phyloP scores from a whole-genome alignment of 2,113 vertebrate species.

The Heliornis fulica region DNA sequence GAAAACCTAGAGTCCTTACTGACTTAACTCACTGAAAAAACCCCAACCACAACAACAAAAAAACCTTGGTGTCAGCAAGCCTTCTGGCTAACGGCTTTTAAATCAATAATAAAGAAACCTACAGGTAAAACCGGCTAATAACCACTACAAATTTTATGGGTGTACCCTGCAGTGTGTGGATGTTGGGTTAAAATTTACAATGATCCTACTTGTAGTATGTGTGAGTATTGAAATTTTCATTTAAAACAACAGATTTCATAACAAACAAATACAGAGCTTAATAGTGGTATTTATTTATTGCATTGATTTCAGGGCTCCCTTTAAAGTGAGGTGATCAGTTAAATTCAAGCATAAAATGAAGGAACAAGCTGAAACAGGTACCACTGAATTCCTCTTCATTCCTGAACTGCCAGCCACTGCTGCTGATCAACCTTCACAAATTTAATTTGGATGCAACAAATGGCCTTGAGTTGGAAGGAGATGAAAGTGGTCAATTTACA shows the following conservation, averaged over 20 bases:
- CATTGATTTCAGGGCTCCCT: constrained; percentile 14
- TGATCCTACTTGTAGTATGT: background rate
- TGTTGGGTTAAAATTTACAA: constrained; percentile 17
- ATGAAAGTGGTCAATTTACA: background rate
- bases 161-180: background rate
- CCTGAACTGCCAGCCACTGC: background rate
- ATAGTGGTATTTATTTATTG: background rate
- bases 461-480: background rate
- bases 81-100: constrained; percentile 3
- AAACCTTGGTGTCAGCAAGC: background rate
- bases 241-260: constrained; percentile 17
- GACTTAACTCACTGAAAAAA: background rate
- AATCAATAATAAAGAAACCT: constrained; percentile 16
- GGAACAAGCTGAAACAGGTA: background rate
- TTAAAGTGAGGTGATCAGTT: background rate
- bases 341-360: background rate
- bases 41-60: background rate
- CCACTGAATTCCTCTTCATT: background rate
- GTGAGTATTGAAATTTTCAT: constrained; percentile 7
- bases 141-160: background rate
- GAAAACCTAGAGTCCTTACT: background rate
- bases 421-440: background rate
- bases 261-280: background rate
- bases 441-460: background rate
- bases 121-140: background rate